Evolutionary conservation across 2,113 vertebrate genomes (phyloP), one percentile per base, ranked within the genome.

Genomic region (Pelvicachromis taeniatus): DNA sequence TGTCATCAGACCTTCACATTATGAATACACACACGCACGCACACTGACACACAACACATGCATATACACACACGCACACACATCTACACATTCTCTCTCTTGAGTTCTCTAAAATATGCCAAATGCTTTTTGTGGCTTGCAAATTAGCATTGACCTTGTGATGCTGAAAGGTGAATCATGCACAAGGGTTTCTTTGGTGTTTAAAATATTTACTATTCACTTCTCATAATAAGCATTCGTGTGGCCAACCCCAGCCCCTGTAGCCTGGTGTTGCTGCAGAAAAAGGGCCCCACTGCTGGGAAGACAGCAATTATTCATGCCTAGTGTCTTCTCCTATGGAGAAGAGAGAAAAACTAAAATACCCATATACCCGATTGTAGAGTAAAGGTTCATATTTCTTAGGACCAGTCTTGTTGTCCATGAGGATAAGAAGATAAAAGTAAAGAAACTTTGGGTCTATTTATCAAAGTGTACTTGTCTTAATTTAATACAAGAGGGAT

Each of bases 171-270:
- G 94, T 95, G 93, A 92, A 91, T 91, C 88, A 77, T 85, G 91
- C 87, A 88, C 92, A 86, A 35, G 85, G 90, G 86, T 92, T 95
- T 93, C 89, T 89, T 89, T 87, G 90, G 88, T 85, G 92, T 94
- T 94, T 93, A 68, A 94, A 95, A 95, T 96, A 95, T 96, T 94
- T 95, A 95, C 94, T 80, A 92, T 94, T 95, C 90, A 86, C 92
- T 94, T 93, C 92, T 93, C 90, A 93, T 94, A 93, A 96, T 95
- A 89, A 90, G 93, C 83, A 80, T 88, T 90, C 75, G 81, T 85
- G 75, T 78, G 80, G 90, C 87, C 91, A 85, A 77, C 77, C 65
- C 80, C 83, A 83, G 91, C 86, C 90, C 90, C 90, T 85, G 83
- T 56, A 84, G 85, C 84, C 56, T 80, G 55, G 87, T 91, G 92